Conservation (phyloP, 1,140 invertebrate genomes). For the Anastrepha obliqua region DNA sequence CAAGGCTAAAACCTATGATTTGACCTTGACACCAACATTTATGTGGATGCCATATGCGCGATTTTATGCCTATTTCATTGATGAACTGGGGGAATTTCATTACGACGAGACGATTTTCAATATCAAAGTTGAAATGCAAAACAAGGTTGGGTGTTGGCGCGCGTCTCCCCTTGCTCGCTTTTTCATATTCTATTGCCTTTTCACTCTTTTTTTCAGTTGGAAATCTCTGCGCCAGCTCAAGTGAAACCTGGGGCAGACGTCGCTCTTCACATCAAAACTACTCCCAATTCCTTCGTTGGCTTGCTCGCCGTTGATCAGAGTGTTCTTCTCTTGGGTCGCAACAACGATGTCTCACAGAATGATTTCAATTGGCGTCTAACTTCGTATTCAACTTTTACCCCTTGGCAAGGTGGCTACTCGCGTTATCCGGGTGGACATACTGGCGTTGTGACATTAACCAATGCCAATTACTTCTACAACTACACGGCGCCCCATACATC, state of each 20-base stretch:
- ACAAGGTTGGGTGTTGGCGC: slow-evolving; percentile 67
- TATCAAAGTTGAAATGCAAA: slow-evolving; percentile 86
- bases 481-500: slow-evolving; percentile 61
- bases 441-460: slow-evolving; percentile 70
- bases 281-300: slow-evolving; percentile 89
- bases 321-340: slow-evolving; percentile 80
- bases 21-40: slow-evolving; percentile 81
- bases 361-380: slow-evolving; percentile 72
- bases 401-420: slow-evolving; percentile 70
- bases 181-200: not conserved
- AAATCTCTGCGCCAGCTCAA: slow-evolving; percentile 71
- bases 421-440: slow-evolving; percentile 66
- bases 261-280: slow-evolving; percentile 83
- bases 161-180: not conserved
- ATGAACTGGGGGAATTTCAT: slow-evolving; percentile 83
- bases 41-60: slow-evolving; percentile 87
- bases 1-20: slow-evolving; percentile 66
- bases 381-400: slow-evolving; percentile 65
- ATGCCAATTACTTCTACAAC: slow-evolving; percentile 69
- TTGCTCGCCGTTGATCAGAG: slow-evolving; percentile 91
- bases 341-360: slow-evolving; percentile 65
- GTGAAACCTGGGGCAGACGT: slow-evolving; percentile 83
- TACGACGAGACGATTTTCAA: slow-evolving; percentile 87
- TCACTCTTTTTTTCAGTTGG: slow-evolving; percentile 54
- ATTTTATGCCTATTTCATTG: slow-evolving; percentile 85